Conservation (phyloP, 2,113 vertebrate genomes). For the Phrynosoma platyrhinos region DNA sequence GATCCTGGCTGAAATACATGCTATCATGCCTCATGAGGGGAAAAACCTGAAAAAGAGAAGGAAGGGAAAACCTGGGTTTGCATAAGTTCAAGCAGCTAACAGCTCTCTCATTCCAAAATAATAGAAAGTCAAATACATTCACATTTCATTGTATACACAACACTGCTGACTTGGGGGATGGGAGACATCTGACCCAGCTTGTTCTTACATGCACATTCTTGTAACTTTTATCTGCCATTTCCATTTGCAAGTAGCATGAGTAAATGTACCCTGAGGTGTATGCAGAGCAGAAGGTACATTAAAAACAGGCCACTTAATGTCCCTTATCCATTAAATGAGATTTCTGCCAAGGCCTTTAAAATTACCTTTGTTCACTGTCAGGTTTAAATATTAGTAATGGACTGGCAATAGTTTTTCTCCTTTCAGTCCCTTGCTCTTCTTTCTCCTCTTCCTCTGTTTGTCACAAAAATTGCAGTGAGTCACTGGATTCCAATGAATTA, state of each 20-base stretch:
- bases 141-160: not conserved
- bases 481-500: conserved; percentile 14
- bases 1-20: not conserved
- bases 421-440: not conserved
- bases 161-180: not conserved
- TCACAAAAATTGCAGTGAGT: not conserved
- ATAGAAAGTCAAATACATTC: not conserved
- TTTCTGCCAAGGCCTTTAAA: not conserved
- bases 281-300: conserved; percentile 31
- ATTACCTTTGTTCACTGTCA: not conserved
- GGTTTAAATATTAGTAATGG: not conserved
- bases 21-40: not conserved
- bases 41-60: not conserved
- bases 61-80: not conserved
- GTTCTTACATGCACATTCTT: conserved; percentile 1
- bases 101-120: not conserved
- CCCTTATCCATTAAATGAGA: conserved; percentile 1
- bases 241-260: conserved; percentile 29
- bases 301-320: not conserved
- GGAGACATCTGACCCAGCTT: not conserved
- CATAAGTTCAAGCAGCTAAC: not conserved
- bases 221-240: conserved; percentile 36
- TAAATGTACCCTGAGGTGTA: conserved; percentile 19
- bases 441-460: conserved; percentile 1
- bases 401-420: not conserved